A percentile compares a stretch with the other conserved stretches of the same genome.
phyloP scores from a whole-genome alignment of 2,797 vertebrate genomes.

The Hapalemur alaotrensis region DNA sequence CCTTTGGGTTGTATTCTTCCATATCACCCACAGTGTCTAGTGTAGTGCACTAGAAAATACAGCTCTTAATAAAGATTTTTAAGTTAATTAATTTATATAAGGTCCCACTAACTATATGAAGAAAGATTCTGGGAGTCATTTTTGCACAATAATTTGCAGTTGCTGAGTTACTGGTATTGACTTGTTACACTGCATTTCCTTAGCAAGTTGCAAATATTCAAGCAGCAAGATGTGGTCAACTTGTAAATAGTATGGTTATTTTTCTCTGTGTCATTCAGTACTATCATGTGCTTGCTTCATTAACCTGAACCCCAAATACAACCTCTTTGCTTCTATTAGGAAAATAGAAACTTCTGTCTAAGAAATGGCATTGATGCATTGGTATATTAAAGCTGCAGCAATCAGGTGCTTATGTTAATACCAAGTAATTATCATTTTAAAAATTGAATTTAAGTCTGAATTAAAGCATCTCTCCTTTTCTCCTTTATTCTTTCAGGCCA shows the following conservation, averaged over 20 bases:
- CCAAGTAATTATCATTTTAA: slow-evolving; percentile 27
- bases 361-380: neutral
- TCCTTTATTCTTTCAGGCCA: slow-evolving; percentile 59
- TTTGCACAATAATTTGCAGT: slow-evolving; percentile 62
- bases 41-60: neutral
- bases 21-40: neutral
- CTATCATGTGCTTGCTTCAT: slow-evolving; percentile 64
- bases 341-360: neutral
- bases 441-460: slow-evolving; percentile 71
- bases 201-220: slow-evolving; percentile 21
- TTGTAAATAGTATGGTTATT: slow-evolving; percentile 46
- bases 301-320: neutral
- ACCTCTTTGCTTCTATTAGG: neutral
- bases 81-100: neutral
- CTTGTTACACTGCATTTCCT: slow-evolving; percentile 53
- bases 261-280: slow-evolving; percentile 26
- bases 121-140: neutral
- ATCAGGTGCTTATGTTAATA: neutral
- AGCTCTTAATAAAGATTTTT: neutral
- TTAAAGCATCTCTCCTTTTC: slow-evolving; percentile 68
- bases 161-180: slow-evolving; percentile 60
- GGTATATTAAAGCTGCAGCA: neutral
- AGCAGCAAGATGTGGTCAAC: slow-evolving; percentile 73
- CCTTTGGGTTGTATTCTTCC: neutral
- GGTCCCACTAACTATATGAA: neutral